Evolutionary conservation across 1,140 invertebrate genomes (phyloP).

Genomic region (Mesaphorura yosii): DNA sequence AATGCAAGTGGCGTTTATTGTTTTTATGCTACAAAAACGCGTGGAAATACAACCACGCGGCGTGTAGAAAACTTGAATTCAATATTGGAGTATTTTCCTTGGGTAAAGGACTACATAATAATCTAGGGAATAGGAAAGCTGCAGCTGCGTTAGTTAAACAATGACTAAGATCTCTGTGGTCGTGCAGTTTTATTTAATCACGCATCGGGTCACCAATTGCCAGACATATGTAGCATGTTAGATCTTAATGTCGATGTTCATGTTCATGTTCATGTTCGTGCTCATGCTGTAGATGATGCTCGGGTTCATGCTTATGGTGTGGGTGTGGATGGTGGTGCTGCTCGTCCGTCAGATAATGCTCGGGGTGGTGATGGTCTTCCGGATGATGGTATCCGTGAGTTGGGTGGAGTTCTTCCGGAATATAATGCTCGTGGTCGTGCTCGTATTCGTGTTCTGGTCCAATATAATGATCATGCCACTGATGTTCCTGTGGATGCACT

Average conservation of each 20-base stretch:
- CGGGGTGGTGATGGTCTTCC: background rate
- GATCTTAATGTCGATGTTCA: background rate
- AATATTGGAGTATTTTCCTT: too few species aligned
- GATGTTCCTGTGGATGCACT: background rate
- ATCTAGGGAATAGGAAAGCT: too few species aligned
- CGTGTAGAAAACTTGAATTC: too few species aligned
- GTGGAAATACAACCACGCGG: too few species aligned
- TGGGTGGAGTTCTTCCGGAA: background rate
- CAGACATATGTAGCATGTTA: too few species aligned
- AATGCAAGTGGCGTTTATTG: too few species aligned
- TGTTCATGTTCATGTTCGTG: background rate
- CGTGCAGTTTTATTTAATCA: too few species aligned
- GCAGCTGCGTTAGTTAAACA: too few species aligned
- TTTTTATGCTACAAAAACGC: too few species aligned
- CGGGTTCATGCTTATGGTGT: background rate
- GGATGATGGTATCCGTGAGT: background rate
- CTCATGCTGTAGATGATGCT: background rate
- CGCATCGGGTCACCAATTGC: too few species aligned
- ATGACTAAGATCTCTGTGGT: too few species aligned
- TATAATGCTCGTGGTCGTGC: constrained; percentile 3
- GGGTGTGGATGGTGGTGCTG: background rate
- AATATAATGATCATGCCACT: background rate
- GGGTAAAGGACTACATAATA: too few species aligned
- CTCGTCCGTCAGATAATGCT: background rate
- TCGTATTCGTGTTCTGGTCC: background rate